Evolutionary conservation across 2,797 vertebrate species (phyloP).

Genomic region (Danio tinwini): DNA sequence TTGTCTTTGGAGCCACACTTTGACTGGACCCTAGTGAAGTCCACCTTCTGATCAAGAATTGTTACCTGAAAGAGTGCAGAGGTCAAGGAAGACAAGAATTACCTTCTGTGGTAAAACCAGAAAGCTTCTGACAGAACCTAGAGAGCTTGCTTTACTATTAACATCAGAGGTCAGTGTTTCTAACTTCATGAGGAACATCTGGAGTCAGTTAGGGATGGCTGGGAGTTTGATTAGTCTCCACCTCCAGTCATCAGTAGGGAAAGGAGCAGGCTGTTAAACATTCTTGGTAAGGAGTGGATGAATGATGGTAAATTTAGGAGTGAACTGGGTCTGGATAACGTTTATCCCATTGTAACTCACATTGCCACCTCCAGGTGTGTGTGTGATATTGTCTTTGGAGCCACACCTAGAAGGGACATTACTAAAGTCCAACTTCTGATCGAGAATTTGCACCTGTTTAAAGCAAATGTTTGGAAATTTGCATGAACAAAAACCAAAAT

Average conservation of each 20-base stretch:
- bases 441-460: conserved; percentile 86
- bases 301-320: conserved; percentile 60
- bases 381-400: conserved; percentile 95
- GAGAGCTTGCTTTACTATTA: background rate
- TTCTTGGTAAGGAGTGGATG: background rate
- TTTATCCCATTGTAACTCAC: conserved; percentile 81
- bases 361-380: conserved; percentile 90
- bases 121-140: conserved; percentile 23
- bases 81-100: conserved; percentile 32
- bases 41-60: conserved; percentile 93
- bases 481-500: conserved; percentile 4
- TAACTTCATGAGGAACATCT: background rate
- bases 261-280: background rate
- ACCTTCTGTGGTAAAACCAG: background rate
- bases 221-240: conserved; percentile 25
- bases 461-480: conserved; percentile 13
- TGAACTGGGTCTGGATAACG: conserved; percentile 58
- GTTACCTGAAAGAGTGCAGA: conserved; percentile 80
- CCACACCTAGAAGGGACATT: conserved; percentile 90
- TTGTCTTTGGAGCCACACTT: conserved; percentile 95
- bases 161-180: background rate
- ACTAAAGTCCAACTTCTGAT: conserved; percentile 92
- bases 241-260: background rate
- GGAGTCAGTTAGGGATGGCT: background rate
- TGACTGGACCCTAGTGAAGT: conserved; percentile 87